A percentile compares a stretch with the other conserved stretches of the same genome.
phyloP scores from a whole-genome alignment of 1,140 invertebrate species.

The Nomia melanderi region DNA sequence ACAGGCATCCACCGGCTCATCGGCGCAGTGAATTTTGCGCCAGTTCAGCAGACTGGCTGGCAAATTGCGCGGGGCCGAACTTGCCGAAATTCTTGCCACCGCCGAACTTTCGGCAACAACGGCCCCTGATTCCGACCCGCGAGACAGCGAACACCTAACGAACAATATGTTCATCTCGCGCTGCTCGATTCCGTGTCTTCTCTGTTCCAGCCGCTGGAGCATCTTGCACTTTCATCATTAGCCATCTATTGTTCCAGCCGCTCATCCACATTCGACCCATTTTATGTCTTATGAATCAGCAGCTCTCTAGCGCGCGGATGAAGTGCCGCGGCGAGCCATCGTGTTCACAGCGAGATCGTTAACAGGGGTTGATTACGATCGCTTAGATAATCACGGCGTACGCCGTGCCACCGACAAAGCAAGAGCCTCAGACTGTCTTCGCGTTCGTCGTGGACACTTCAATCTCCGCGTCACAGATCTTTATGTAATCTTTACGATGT shows the following conservation, averaged over 20 bases:
- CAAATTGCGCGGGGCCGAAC: not conserved
- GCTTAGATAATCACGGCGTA: not conserved
- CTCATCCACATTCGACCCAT: slow-evolving; percentile 63
- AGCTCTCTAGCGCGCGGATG: slow-evolving; percentile 22
- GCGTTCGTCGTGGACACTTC: too few species aligned
- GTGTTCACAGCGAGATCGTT: slow-evolving; percentile 45
- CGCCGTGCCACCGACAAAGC: not conserved
- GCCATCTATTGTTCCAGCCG: slow-evolving; percentile 60
- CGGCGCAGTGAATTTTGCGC: not conserved
- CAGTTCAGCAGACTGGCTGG: not conserved
- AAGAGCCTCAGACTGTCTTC: not conserved
- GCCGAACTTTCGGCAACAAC: not conserved
- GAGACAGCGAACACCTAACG: slow-evolving; percentile 16
- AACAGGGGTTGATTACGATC: slow-evolving; percentile 26
- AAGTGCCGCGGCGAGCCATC: slow-evolving; percentile 34
- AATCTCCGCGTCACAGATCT: too few species aligned
- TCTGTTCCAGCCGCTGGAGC: slow-evolving; percentile 23
- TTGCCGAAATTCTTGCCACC: slow-evolving; percentile 1
- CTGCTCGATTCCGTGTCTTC: slow-evolving; percentile 49
- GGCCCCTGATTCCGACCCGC: slow-evolving; percentile 9
- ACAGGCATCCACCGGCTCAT: not conserved
- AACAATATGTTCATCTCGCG: slow-evolving; percentile 61
- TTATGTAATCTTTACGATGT: too few species aligned
- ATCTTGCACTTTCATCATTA: slow-evolving; percentile 63
- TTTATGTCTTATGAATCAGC: slow-evolving; percentile 63